Evolutionary conservation across 2,888 invertebrate species (phyloP).

Genomic region (Acrobasis repandana): DNA sequence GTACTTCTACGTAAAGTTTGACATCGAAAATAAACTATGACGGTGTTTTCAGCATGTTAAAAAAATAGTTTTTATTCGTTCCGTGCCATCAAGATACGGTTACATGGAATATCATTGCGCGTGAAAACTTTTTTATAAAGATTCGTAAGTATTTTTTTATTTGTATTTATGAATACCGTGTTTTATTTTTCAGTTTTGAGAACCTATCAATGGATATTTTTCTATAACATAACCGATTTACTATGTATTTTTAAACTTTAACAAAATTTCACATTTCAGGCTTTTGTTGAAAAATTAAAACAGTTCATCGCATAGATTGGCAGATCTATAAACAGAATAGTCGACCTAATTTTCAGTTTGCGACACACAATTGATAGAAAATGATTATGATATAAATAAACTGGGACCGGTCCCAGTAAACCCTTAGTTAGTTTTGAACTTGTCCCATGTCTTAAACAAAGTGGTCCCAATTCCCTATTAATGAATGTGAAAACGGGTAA

Average conservation of each 20-base stretch:
- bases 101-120: conserved; percentile 26
- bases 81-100: neutral
- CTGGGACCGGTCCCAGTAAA: no score
- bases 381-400: no score
- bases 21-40: conserved; percentile 24
- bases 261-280: no score
- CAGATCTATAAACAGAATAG: neutral
- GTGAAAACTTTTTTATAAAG: conserved; percentile 49
- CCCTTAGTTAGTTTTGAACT: no score
- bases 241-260: no score
- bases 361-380: no score
- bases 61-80: conserved; percentile 1
- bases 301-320: neutral
- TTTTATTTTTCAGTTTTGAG: neutral
- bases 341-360: neutral
- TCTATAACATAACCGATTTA: no score
- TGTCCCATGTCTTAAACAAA: no score
- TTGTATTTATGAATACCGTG: neutral
- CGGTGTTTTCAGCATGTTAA: conserved; percentile 12
- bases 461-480: no score
- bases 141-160: conserved; percentile 56
- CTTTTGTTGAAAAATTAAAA: neutral
- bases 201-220: no score
- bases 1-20: conserved; percentile 40
- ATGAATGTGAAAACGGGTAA: no score